Base-by-base conservation (phyloP, 2,113 vertebrate species). In the Indicator indicator region DNA sequence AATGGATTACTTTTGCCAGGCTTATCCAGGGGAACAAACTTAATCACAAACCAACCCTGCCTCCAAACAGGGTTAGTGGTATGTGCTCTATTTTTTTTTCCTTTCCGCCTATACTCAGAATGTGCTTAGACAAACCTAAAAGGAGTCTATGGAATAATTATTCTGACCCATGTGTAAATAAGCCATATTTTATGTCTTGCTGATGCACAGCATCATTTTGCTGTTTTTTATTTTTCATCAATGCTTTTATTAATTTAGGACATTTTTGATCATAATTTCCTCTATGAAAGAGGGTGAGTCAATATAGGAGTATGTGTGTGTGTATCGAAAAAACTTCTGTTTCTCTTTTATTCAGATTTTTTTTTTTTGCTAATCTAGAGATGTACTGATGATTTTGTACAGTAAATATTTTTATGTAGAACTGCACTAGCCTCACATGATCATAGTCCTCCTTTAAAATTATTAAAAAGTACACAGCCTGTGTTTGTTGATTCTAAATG, bases 71-170 rank as follows among this genome's bases (percentile, higher is more conserved):
- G 3, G 7, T 26, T 63, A 80, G 19, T 30, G 52, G 65, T 48
- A 58, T 16, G 75, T 44, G 33, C 28, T 88, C 44, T 65, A 14
- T 74, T 82, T 91, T 30, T 30, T 54, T 52, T 94, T 93, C 83
- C 18, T 80, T 20, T 72, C 46, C 83, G n/a, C 33, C n/a, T 88
- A 16, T 26, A 38, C 46, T 30, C 74, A 88, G 60, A 80, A 88
- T 68, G 21, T 88, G 72, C 69, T 96, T 86, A 93, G 59, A 44
- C 46, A 93, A 93, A 52, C 48, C 52, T 71, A 33, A 85, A 93
- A 83, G 32, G 12, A 90, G 9, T 17, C 12, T 83, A 12, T 36
- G 16, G 46, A 85, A 68, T 74, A 93, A 83, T 80, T 94, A 81
- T 64, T 88, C n/a, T 88, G n/a, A 30, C 8, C n/a, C 11, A 20